Evolutionary conservation across 2,888 invertebrate genomes (phyloP), one percentile per base, ranked within the genome.

Genomic region (Drosophila suboccidentalis): DNA sequence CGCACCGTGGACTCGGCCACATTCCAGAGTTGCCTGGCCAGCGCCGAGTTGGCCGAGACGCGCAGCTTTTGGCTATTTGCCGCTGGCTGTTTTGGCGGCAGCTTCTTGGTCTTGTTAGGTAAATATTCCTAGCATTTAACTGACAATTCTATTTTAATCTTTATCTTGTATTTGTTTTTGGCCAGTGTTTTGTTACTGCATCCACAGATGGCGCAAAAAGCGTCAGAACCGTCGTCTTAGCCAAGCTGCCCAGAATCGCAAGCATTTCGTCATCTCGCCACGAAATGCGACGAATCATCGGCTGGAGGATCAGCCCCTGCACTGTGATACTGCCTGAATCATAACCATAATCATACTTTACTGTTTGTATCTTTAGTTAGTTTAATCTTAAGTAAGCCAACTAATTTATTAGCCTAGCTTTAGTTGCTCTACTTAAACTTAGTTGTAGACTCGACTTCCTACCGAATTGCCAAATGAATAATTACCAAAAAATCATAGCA

Each of bases 311-410:
- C 80, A 91, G 39, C 91, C 78, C 67, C 83, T 91, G 74, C 83
- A 82, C 89, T 91, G 91, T 91, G 91, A 91, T 91, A 91, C 75
- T 84, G 89, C 75, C 72, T 74, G 59, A 66, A 62, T 50, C 58
- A 51, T 83, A 57, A 15, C 36, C 22, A 41, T 55, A 57, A 44
- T 17, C 22, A 10, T 22, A 34, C 4, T 1, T n/a, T n/a, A n/a
- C 22, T 50, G 53, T 22, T 1, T 1, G 4, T 44, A 44, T n/a
- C 34, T 22, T 1, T 46, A 62, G 36, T 32, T 51, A 60, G 22
- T 49, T 32, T 51, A 60, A 15, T 49, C 4, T 22, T 64, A 72
- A 50, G 55, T 53, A 57, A 54, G 53, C 38, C 60, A 55, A 72
- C 57, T 78, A 68, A 77, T 70, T 80, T 80, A 67, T 75, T 69